Evolutionary conservation across 2,888 invertebrate species (phyloP).

Genomic region (Apotomis betuletana): DNA sequence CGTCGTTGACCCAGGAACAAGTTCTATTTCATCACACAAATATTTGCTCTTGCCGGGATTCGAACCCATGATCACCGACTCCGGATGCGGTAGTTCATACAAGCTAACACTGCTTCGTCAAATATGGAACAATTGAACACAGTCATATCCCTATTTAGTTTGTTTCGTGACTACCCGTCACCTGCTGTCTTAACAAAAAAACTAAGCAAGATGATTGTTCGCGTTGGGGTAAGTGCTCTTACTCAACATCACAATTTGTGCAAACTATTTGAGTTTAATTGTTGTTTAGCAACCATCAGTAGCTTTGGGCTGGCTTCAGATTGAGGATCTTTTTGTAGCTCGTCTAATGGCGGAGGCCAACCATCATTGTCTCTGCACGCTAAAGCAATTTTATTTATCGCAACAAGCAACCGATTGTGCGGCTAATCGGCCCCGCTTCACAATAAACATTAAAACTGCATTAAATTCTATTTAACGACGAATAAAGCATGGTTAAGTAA

Average conservation of each 20-base stretch:
- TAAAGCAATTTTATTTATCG: conserved; percentile 61
- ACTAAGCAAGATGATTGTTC: neutral
- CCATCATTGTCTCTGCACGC: conserved; percentile 66
- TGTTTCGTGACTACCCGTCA: too few species aligned
- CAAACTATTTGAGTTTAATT: conserved; percentile 39
- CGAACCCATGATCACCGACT: too few species aligned
- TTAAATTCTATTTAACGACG: conserved; percentile 75
- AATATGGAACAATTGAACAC: too few species aligned
- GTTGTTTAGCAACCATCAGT: conserved; percentile 43
- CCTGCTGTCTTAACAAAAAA: too few species aligned
- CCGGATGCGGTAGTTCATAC: too few species aligned
- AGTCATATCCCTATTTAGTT: too few species aligned
- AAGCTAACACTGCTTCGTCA: too few species aligned
- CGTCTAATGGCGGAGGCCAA: conserved; percentile 54
- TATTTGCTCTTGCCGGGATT: too few species aligned
- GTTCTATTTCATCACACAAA: too few species aligned
- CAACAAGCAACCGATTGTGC: conserved; percentile 60
- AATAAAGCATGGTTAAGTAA: conserved; percentile 67
- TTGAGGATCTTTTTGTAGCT: conserved; percentile 57
- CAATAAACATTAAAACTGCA: conserved; percentile 77
- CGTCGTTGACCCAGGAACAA: too few species aligned
- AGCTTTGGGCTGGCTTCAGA: conserved; percentile 46
- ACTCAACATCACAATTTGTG: conserved; percentile 17
- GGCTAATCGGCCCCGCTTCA: conserved; percentile 69
- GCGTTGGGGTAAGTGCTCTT: conserved; percentile 7